These are phyloP conservation scores for Tychaedon coryphoeus DNA, from an alignment of 2,113 vertebrate genomes.

Conservation along the genomic window DNA sequence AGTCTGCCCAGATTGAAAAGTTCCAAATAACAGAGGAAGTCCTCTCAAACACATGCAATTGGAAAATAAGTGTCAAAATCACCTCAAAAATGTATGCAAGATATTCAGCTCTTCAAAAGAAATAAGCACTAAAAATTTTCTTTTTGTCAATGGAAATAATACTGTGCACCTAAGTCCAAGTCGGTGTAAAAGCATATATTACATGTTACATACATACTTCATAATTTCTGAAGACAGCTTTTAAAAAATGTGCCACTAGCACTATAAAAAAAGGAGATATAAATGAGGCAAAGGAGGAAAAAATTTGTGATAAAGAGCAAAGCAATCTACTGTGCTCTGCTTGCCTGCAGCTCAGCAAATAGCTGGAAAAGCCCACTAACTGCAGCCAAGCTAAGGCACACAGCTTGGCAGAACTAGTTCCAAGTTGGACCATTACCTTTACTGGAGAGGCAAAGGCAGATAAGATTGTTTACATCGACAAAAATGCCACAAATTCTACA, in stretches of 20 bases:
- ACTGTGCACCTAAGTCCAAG: not conserved
- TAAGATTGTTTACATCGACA: not conserved
- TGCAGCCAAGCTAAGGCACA: not conserved
- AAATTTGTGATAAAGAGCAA: not conserved
- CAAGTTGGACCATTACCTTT: not conserved
- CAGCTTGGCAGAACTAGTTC: not conserved
- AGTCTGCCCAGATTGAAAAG: not conserved
- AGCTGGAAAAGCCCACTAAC: not conserved
- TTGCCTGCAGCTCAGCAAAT: not conserved
- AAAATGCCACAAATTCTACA: not conserved
- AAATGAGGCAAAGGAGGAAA: not conserved
- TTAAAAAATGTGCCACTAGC: not conserved
- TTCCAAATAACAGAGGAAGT: not conserved
- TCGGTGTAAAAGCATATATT: not conserved
- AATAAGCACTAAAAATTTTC: accelerated
- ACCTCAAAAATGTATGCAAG: not conserved
- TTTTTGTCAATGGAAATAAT: not conserved
- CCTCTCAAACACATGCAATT: not conserved
- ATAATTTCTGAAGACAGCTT: not conserved
- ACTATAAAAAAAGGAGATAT: not conserved
- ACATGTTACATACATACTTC: no score
- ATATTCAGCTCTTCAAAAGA: not conserved
- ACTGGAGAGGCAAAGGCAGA: not conserved
- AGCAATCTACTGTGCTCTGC: not conserved
- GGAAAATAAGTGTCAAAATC: not conserved